Evolutionary conservation across 30 jellyfish, hydroid and myxozoan genomes (phyloP).

Genomic region (Phacellophora camtschatica): DNA sequence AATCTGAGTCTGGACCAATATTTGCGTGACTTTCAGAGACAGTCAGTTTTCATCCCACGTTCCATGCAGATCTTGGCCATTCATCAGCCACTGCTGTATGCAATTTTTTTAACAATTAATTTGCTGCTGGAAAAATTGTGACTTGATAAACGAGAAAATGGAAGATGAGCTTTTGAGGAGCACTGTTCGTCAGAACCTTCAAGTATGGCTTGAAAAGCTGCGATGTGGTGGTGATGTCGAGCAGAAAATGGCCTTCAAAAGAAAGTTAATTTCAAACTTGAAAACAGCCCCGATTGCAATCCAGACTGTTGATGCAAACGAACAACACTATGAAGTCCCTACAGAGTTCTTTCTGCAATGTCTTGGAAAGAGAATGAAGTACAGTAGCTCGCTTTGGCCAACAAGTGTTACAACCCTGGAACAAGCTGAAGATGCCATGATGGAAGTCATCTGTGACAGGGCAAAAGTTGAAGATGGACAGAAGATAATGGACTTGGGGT

Average conservation of each 20-base stretch:
- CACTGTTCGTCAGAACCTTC: constrained; percentile 45
- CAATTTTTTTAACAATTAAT: too few relatives aligned
- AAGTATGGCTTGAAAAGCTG: constrained; percentile 54
- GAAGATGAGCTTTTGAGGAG: constrained; percentile 62
- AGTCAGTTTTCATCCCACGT: too few relatives aligned
- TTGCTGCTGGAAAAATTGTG: too few relatives aligned
- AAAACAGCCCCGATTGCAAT: constrained; percentile 69
- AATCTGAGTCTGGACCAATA: too few relatives aligned
- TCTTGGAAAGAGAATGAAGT: constrained; percentile 80
- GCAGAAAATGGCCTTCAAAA: constrained; percentile 61
- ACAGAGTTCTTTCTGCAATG: constrained; percentile 69
- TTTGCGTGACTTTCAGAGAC: too few relatives aligned
- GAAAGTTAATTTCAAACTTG: constrained; percentile 32
- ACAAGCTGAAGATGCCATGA: constrained; percentile 71
- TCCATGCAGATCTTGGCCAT: too few relatives aligned
- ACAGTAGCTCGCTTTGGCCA: constrained; percentile 72
- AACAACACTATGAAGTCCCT: constrained; percentile 86
- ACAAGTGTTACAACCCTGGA: constrained; percentile 45
- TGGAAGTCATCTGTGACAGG: constrained; percentile 66
- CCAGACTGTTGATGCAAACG: constrained; percentile 70
- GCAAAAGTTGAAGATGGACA: constrained; percentile 69
- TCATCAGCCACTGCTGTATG: too few relatives aligned
- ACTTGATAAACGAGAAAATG: constrained; percentile 40
- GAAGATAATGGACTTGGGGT: constrained; percentile 82
- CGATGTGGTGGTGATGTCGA: constrained; percentile 79